Conservation (phyloP, 2,888 invertebrate genomes). For the Minunthozetes semirufus region DNA sequence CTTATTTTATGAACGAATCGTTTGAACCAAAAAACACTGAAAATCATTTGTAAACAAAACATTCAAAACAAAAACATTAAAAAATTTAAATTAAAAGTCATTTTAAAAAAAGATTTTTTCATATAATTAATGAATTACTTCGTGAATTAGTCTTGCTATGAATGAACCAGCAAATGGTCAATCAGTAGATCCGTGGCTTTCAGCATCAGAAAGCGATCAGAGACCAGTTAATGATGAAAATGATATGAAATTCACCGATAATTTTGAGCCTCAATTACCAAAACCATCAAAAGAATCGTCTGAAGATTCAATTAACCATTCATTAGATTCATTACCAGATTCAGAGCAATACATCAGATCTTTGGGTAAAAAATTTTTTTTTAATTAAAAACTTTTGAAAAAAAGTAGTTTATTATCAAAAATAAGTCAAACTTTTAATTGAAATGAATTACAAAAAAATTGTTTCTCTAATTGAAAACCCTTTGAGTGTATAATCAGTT, state of each 20-base stretch:
- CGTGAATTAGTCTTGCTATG: no score
- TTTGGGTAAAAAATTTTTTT: conserved; percentile 35
- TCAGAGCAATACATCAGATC: conserved; percentile 38
- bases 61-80: background rate
- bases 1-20: background rate
- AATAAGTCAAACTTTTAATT: background rate
- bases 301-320: background rate
- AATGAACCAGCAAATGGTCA: no score
- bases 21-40: background rate
- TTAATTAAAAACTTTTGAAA: background rate
- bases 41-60: background rate
- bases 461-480: background rate
- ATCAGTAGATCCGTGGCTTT: background rate
- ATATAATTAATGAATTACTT: no score
- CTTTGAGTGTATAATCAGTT: background rate
- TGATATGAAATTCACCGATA: conserved; percentile 3
- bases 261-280: conserved; percentile 3
- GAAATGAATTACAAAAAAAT: background rate
- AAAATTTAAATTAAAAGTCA: background rate
- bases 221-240: background rate
- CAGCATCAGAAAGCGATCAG: background rate
- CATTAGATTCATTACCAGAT: conserved; percentile 36
- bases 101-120: background rate
- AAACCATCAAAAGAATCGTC: background rate
- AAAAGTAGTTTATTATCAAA: background rate